These are phyloP conservation scores for Apteryx mantelli DNA, from an alignment of 2,113 vertebrate genomes.

Conservation along the genomic window DNA sequence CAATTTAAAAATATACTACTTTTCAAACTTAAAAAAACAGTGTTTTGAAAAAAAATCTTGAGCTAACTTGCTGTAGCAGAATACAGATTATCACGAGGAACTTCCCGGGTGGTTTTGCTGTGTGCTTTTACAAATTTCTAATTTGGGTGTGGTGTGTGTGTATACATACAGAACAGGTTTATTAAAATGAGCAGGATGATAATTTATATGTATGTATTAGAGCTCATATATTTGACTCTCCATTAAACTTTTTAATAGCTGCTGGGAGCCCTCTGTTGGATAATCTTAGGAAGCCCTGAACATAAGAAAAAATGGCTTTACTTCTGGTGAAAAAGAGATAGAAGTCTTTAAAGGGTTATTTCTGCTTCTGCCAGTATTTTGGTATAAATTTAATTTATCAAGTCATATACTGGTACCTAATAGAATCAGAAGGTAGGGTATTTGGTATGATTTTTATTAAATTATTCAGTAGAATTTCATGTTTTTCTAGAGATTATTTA, in stretches of 20 bases:
- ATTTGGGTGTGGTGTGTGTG: fast-evolving
- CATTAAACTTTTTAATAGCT: constrained; percentile 22
- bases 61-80: background rate
- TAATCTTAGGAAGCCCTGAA: background rate
- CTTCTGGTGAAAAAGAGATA: background rate
- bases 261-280: constrained; percentile 71
- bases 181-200: background rate
- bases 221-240: fast-evolving
- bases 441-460: background rate
- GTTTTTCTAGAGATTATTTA: background rate
- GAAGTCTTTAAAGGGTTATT: background rate
- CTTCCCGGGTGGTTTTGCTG: background rate
- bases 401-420: background rate
- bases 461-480: background rate
- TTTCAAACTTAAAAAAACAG: background rate
- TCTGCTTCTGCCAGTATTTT: background rate
- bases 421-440: background rate
- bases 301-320: background rate
- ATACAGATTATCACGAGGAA: background rate
- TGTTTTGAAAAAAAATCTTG: background rate
- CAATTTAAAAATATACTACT: background rate
- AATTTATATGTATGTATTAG: background rate
- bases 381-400: background rate
- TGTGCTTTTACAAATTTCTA: background rate
- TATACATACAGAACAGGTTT: background rate